Evolutionary conservation across 2,888 invertebrate species (phyloP).

Genomic region (Watsonalla cultraria): DNA sequence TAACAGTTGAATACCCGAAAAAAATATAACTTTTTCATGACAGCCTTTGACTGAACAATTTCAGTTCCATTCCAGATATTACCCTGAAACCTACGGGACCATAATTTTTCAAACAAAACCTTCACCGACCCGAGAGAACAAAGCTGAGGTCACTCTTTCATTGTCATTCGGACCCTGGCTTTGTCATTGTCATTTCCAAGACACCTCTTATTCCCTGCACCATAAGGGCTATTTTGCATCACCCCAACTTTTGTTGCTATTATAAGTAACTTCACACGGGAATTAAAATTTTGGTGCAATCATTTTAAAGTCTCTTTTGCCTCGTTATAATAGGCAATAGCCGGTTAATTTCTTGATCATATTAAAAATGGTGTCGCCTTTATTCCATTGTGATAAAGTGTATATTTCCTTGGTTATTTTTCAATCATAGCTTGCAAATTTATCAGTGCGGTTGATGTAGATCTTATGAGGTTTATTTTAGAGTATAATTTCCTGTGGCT

Average conservation of each 20-base stretch:
- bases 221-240: background rate
- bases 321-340: too few species aligned
- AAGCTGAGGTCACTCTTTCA: conserved; percentile 25
- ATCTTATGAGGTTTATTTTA: background rate
- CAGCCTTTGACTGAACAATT: background rate
- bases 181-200: conserved; percentile 3
- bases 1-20: too few species aligned
- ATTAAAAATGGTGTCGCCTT: conserved; percentile 5
- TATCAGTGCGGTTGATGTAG: background rate
- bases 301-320: background rate
- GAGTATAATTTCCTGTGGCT: background rate
- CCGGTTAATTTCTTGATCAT: background rate
- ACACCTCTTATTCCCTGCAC: too few species aligned
- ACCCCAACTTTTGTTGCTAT: background rate
- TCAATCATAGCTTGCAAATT: background rate
- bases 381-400: conserved; percentile 10
- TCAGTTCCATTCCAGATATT: background rate
- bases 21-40: background rate
- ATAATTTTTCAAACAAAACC: conserved; percentile 38
- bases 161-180: conserved; percentile 13
- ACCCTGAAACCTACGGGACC: conserved; percentile 15
- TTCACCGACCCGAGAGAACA: conserved; percentile 28
- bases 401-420: background rate
- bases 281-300: background rate
- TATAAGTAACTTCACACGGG: background rate